Conservation (phyloP, 2,888 invertebrate genomes). For the Helicoverpa assulta region DNA sequence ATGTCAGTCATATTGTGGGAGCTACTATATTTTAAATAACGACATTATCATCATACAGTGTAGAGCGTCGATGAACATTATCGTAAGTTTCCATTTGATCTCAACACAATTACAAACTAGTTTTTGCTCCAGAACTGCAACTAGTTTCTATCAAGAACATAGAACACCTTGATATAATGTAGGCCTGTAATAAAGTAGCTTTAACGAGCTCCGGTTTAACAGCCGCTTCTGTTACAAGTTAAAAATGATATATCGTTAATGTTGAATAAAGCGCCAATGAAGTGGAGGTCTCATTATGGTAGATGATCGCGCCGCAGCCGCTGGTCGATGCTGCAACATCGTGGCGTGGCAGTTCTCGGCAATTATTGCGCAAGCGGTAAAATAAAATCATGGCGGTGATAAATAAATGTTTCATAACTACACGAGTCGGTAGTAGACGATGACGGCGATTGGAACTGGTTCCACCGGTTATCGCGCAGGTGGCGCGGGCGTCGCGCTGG, state of each 20-base stretch:
- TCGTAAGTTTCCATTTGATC: slow-evolving; percentile 24
- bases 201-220: slow-evolving; percentile 37
- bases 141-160: slow-evolving; percentile 37
- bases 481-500: slow-evolving; percentile 71
- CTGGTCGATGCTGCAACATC: slow-evolving; percentile 46
- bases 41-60: neutral
- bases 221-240: slow-evolving; percentile 25
- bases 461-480: slow-evolving; percentile 80
- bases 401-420: slow-evolving; percentile 83
- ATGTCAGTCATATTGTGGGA: neutral
- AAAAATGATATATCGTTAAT: slow-evolving; percentile 55
- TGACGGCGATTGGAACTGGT: slow-evolving; percentile 74
- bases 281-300: slow-evolving; percentile 40
- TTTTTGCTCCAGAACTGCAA: slow-evolving; percentile 20
- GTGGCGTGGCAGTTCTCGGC: slow-evolving; percentile 62
- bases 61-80: slow-evolving; percentile 9
- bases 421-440: slow-evolving; percentile 69
- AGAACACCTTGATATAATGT: slow-evolving; percentile 36
- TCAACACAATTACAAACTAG: slow-evolving; percentile 14
- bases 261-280: slow-evolving; percentile 48
- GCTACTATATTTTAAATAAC: neutral
- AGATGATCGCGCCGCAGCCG: slow-evolving; percentile 35
- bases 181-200: slow-evolving; percentile 30
- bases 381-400: slow-evolving; percentile 78
- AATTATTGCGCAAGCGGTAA: slow-evolving; percentile 81